These are phyloP conservation scores for Aphidius colemani DNA, from an alignment of 2,888 invertebrate genomes.

Conservation along the genomic window DNA sequence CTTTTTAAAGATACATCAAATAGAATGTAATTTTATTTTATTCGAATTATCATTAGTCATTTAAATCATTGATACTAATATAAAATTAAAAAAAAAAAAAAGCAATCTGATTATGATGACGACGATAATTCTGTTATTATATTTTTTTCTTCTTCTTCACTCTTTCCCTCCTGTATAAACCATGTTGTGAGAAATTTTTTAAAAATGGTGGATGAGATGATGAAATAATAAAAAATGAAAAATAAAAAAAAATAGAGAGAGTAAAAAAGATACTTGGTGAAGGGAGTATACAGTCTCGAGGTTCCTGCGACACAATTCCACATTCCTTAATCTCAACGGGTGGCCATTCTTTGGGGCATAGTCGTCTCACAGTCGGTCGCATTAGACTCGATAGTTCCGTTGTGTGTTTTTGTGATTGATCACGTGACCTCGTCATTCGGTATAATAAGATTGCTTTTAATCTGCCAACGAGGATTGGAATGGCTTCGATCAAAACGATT, in stretches of 20 bases:
- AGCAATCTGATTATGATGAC: background rate
- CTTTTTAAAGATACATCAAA: no score
- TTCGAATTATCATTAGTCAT: background rate
- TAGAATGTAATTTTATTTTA: no score
- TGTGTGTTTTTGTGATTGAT: slow-evolving; percentile 59
- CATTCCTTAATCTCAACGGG: slow-evolving; percentile 58
- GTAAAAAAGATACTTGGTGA: background rate
- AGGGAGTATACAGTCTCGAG: slow-evolving; percentile 37
- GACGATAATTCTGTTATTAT: background rate
- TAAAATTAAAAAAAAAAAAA: slow-evolving; percentile 32
- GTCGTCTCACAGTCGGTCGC: slow-evolving; percentile 35
- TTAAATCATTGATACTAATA: background rate
- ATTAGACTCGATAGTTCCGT: slow-evolving; percentile 47
- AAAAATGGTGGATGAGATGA: slow-evolving; percentile 7
- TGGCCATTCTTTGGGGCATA: slow-evolving; percentile 42
- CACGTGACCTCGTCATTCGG: slow-evolving; percentile 57
- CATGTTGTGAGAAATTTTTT: slow-evolving; percentile 2
- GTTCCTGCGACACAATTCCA: slow-evolving; percentile 55
- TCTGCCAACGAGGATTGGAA: slow-evolving; percentile 45
- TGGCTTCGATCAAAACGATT: slow-evolving; percentile 24
- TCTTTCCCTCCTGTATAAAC: no score
- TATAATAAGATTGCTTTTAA: slow-evolving; percentile 58
- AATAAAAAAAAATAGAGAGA: background rate
- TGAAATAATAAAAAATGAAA: background rate
- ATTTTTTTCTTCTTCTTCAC: background rate